phyloP scores from a whole-genome alignment of 2,888 invertebrate genomes.

The Scaptomyza polygonia region DNA sequence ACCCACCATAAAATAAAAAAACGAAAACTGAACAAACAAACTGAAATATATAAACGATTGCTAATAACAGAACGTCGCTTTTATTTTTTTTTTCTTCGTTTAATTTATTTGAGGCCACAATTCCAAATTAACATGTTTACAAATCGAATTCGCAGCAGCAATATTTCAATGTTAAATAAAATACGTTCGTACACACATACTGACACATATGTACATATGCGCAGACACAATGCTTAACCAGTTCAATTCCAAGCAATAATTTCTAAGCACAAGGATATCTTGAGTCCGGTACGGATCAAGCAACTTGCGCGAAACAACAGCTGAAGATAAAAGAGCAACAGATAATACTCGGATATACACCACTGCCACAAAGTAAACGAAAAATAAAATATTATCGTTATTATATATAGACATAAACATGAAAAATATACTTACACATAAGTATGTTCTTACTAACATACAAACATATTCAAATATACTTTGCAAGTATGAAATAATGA shows the following conservation, averaged over 20 bases:
- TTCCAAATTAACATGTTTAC: conserved; percentile 35
- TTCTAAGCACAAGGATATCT: conserved; percentile 4
- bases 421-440: conserved; percentile 33
- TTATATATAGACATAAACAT: conserved; percentile 63
- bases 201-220: conserved; percentile 35
- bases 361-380: conserved; percentile 78
- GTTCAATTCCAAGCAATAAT: conserved; percentile 18
- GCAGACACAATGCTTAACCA: conserved; percentile 37
- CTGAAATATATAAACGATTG: conserved; percentile 16
- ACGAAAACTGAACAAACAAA: conserved; percentile 21
- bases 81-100: conserved; percentile 4
- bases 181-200: conserved; percentile 33
- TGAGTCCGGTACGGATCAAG: conserved; percentile 13
- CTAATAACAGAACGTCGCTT: conserved; percentile 16
- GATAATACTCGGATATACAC: conserved; percentile 78
- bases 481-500: conserved; percentile 48
- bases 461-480: conserved; percentile 45
- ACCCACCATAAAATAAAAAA: conserved; percentile 55
- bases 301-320: conserved; percentile 34
- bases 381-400: conserved; percentile 51
- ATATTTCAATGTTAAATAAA: conserved; percentile 41
- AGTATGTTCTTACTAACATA: conserved; percentile 30
- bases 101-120: conserved; percentile 19
- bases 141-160: conserved; percentile 39
- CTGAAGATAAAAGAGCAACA: conserved; percentile 35